Conservation (phyloP, 2,888 invertebrate species). For the Lasioglossum calceatum region DNA sequence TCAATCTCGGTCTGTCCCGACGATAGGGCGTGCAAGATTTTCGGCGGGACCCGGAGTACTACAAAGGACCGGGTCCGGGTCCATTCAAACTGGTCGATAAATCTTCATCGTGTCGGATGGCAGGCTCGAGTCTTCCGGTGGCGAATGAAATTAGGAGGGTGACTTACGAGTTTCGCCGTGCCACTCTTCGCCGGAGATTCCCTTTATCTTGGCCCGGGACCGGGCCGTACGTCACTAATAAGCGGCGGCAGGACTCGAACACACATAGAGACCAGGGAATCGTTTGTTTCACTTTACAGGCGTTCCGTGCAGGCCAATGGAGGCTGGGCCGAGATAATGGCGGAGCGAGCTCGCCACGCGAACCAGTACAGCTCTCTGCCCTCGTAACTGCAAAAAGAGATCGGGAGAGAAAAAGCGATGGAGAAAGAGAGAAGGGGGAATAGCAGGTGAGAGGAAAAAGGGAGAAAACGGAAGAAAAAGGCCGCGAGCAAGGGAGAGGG, state of each 20-base stretch:
- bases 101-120: constrained; percentile 57
- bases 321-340: constrained; percentile 55
- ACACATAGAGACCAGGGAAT: constrained; percentile 25
- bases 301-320: constrained; percentile 53
- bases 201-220: constrained; percentile 14
- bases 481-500: constrained; percentile 19
- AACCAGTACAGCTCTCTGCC: constrained; percentile 20
- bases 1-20: constrained; percentile 27
- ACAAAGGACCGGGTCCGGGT: constrained; percentile 12
- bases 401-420: background rate
- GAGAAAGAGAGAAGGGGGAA: background rate
- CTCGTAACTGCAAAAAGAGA: background rate
- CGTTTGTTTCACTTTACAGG: constrained; percentile 66
- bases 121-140: constrained; percentile 42
- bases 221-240: constrained; percentile 31
- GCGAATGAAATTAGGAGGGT: constrained; percentile 64
- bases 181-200: constrained; percentile 1
- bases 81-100: constrained; percentile 51
- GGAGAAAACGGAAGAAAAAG: background rate
- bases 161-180: constrained; percentile 54
- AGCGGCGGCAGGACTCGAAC: constrained; percentile 16
- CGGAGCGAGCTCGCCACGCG: constrained; percentile 44
- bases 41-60: constrained; percentile 26
- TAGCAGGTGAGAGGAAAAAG: constrained; percentile 1
- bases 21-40: constrained; percentile 42